phyloP scores from a whole-genome alignment of 2,797 vertebrate species.

The Platyrinchus mystaceus region DNA sequence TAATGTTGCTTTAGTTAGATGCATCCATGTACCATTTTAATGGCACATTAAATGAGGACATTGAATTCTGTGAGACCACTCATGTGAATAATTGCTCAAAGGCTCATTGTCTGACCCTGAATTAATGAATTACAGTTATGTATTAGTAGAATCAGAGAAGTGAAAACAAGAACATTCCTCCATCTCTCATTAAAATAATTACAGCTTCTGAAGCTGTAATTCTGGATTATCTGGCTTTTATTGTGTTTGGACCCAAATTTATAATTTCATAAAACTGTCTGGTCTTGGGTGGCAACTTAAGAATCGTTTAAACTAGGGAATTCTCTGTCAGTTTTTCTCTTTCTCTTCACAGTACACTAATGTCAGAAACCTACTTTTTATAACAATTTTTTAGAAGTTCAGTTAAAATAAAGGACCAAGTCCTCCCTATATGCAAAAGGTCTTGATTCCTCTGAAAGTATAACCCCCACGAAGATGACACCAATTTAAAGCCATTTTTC shows the following conservation, averaged over 20 bases:
- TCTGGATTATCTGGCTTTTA: background rate
- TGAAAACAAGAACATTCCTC: slow-evolving; percentile 37
- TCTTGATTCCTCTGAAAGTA: background rate
- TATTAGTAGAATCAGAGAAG: slow-evolving; percentile 44
- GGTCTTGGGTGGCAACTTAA: background rate
- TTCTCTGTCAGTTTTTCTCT: background rate
- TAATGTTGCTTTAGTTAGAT: slow-evolving; percentile 26
- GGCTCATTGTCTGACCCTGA: slow-evolving; percentile 55
- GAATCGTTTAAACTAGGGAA: background rate
- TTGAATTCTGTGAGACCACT: slow-evolving; percentile 28
- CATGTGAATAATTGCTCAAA: slow-evolving; percentile 61
- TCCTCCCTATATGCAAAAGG: background rate
- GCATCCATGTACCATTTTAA: slow-evolving; percentile 18
- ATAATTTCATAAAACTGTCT: background rate
- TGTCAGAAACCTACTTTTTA: background rate
- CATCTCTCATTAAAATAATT: slow-evolving; percentile 23
- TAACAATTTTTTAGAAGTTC: background rate
- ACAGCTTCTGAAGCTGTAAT: background rate
- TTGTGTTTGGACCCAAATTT: background rate
- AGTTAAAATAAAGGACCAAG: background rate
- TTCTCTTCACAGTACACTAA: background rate
- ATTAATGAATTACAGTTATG: slow-evolving; percentile 53
- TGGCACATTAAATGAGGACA: slow-evolving; percentile 45
- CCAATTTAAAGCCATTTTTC: background rate
- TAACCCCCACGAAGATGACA: background rate